Evolutionary conservation across 2,797 vertebrate species (phyloP), one percentile per base, ranked within the genome.

Genomic region (Lophotriccus pileatus): DNA sequence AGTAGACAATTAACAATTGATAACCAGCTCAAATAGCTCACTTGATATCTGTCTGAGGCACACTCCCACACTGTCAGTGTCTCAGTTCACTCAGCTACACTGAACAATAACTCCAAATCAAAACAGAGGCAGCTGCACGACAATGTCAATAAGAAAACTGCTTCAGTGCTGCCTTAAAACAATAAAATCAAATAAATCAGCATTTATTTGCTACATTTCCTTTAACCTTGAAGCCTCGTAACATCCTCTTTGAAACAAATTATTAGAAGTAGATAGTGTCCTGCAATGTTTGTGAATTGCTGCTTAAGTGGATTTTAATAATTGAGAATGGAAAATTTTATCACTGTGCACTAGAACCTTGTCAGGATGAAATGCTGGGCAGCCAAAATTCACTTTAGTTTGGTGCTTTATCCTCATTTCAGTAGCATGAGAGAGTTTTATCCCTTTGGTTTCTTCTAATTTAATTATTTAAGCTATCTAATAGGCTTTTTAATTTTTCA

Each of bases 1-100:
- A 97, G 97, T 98, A 98, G 98, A 97, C 98, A 98, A 98, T 99
- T 98, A 99, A 99, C 96, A 98, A 99, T 99, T 99, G 96, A 99
- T 99, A 98, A 94, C 84, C 95, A 97, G 98, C 98, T 99, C 98
- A 98, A 97, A 98, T 99, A 97, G 97, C 98, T 97, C 97, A 98
- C 97, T 97, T 98, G 98, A 98, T 98, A 98, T 96, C 94, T 84
- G 89, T 94, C 75, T 66, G 73, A 93, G 64, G 77, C 58, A 79
- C 22, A 12, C 94, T 97, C 87, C 95, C 87, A 92, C 94, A 80
- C 91, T 92, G 81, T 73, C 90, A 58, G 36, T 87, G 83, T 94
- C 83, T 95, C 82, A 64, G 84, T 87, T 92, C 78, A 39, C 93
- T 92, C 89, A 91, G 91, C 80, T 82, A 94, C 85, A 66, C 53